Evolutionary conservation across 2,888 invertebrate genomes (phyloP).

Genomic region (Macrosoma leucophasiata): DNA sequence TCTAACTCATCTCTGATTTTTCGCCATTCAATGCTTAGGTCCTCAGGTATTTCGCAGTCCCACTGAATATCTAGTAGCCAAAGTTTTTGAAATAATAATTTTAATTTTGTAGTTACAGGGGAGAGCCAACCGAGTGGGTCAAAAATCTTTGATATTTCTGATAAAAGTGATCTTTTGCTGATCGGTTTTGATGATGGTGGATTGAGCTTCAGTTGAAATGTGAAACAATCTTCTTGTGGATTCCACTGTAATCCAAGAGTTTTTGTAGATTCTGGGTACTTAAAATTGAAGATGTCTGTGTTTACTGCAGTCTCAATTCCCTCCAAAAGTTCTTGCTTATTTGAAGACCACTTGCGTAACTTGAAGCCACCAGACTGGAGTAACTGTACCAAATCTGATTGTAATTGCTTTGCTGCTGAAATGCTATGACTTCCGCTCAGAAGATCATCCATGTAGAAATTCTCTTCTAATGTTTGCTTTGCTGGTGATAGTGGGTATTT

Average conservation of each 20-base stretch:
- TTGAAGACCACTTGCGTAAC: background rate
- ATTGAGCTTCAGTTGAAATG: slow-evolving; percentile 8
- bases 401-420: background rate
- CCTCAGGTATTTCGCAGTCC: slow-evolving; percentile 16
- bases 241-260: background rate
- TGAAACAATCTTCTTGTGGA: slow-evolving; percentile 5
- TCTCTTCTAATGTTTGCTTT: slow-evolving; percentile 1
- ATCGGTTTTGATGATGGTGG: slow-evolving; percentile 12
- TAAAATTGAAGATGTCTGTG: slow-evolving; percentile 5
- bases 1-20: slow-evolving; percentile 1
- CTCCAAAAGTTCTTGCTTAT: background rate
- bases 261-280: background rate
- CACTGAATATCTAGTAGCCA: slow-evolving; percentile 17
- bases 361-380: slow-evolving; percentile 2
- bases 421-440: background rate
- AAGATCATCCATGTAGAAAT: slow-evolving; percentile 18
- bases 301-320: slow-evolving; percentile 1
- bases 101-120: background rate
- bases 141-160: background rate
- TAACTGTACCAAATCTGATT: slow-evolving; percentile 18
- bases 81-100: slow-evolving; percentile 19
- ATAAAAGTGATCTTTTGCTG: slow-evolving; percentile 1
- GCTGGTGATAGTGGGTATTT: slow-evolving; percentile 13
- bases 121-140: background rate
- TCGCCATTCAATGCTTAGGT: slow-evolving; percentile 5